Percentiles rank a stretch among this genome's conserved stretches.
phyloP scores from a whole-genome alignment of 2,888 invertebrate species.

The Crematogaster levior region DNA sequence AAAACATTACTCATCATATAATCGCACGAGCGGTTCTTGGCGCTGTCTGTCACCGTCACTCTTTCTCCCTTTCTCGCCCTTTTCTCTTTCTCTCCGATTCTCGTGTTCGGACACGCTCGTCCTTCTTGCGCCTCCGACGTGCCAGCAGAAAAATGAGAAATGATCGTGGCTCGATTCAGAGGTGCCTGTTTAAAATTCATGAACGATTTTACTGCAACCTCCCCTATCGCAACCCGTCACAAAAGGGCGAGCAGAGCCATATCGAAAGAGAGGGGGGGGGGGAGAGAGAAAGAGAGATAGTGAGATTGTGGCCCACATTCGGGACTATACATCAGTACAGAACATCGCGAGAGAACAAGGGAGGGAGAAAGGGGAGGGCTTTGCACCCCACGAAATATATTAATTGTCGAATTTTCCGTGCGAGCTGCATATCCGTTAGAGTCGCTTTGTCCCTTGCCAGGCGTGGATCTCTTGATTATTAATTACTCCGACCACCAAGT shows the following conservation, averaged over 20 bases:
- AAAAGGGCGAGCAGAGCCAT: slow-evolving; percentile 74
- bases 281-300: slow-evolving; percentile 24
- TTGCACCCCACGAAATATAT: slow-evolving; percentile 77
- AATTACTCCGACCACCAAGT: slow-evolving; percentile 72
- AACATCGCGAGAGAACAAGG: slow-evolving; percentile 30
- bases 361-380: slow-evolving; percentile 2
- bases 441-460: slow-evolving; percentile 73
- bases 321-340: slow-evolving; percentile 39
- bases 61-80: slow-evolving; percentile 18
- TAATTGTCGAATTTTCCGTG: slow-evolving; percentile 83
- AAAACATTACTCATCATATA: slow-evolving; percentile 86
- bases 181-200: slow-evolving; percentile 85
- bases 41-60: slow-evolving; percentile 56
- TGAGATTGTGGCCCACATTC: slow-evolving; percentile 59
- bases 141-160: slow-evolving; percentile 84
- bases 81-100: slow-evolving; percentile 46
- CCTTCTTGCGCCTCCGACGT: slow-evolving; percentile 63
- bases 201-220: slow-evolving; percentile 83
- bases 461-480: slow-evolving; percentile 74
- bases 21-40: slow-evolving; percentile 77
- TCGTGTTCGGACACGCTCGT: slow-evolving; percentile 47
- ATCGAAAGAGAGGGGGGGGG: slow-evolving; percentile 58
- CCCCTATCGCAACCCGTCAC: slow-evolving; percentile 69
- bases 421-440: slow-evolving; percentile 77
- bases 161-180: slow-evolving; percentile 83